phyloP scores from a whole-genome alignment of 2,888 invertebrate species.

The Drosophila ustulata region DNA sequence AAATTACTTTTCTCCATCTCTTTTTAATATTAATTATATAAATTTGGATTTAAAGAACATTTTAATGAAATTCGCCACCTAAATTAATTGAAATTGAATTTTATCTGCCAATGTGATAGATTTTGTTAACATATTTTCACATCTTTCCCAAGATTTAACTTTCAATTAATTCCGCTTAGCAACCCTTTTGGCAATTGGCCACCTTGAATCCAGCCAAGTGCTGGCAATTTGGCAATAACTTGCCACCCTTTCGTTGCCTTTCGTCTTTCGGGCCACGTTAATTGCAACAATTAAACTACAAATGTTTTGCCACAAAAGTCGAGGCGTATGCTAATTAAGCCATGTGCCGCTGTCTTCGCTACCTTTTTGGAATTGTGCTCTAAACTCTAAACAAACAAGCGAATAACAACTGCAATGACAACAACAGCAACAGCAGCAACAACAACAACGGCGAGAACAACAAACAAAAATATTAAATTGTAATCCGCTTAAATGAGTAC shows the following conservation, averaged over 20 bases:
- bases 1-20: too few species aligned
- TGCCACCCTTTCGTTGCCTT: conserved; percentile 23
- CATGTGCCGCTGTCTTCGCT: conserved; percentile 55
- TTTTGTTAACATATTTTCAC: neutral
- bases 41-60: neutral
- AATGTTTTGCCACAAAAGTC: conserved; percentile 72
- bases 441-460: conserved; percentile 52
- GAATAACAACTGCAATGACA: conserved; percentile 60
- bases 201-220: conserved; percentile 33
- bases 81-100: too few species aligned
- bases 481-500: conserved; percentile 83
- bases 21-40: neutral
- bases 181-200: neutral
- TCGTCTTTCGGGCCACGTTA: conserved; percentile 48
- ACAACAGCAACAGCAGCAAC: conserved; percentile 40
- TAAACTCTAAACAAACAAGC: conserved; percentile 61
- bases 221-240: conserved; percentile 48
- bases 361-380: conserved; percentile 53
- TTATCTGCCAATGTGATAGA: too few species aligned
- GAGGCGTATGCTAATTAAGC: conserved; percentile 69
- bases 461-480: conserved; percentile 82
- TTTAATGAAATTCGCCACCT: neutral
- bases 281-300: conserved; percentile 76
- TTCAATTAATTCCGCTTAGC: conserved; percentile 11
- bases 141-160: neutral